These are phyloP conservation scores for Synergus itoensis DNA, from an alignment of 2,888 invertebrate genomes.

Conservation along the genomic window DNA sequence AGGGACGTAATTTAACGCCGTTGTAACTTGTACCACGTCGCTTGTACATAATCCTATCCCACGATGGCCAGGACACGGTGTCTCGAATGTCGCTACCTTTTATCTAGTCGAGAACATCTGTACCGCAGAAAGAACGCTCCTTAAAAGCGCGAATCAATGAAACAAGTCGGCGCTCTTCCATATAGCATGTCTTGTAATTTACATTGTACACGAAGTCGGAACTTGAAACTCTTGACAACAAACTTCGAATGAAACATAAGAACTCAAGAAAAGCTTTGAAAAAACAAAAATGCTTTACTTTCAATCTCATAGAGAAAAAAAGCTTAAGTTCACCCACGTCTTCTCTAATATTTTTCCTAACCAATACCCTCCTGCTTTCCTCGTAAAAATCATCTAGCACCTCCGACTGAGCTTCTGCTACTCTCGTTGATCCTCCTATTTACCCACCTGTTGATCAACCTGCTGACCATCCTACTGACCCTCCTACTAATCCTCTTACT, in stretches of 20 bases:
- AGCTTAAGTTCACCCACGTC: no score
- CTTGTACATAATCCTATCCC: slow-evolving; percentile 8
- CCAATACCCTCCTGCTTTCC: no score
- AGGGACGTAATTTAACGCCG: slow-evolving; percentile 9
- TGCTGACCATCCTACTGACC: no score
- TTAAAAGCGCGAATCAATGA: slow-evolving; percentile 41
- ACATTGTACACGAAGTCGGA: slow-evolving; percentile 24
- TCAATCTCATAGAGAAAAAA: not conserved
- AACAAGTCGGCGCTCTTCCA: slow-evolving; percentile 21
- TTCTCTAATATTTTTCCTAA: no score
- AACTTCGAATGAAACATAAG: slow-evolving; percentile 23
- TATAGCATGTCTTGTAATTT: slow-evolving; percentile 33
- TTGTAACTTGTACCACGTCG: slow-evolving; percentile 18
- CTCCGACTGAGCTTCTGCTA: no score
- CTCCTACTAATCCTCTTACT: no score
- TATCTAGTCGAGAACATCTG: slow-evolving; percentile 40
- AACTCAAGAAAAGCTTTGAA: not conserved
- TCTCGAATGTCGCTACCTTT: slow-evolving; percentile 40
- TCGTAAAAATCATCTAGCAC: no score
- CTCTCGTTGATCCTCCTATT: no score
- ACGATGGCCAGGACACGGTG: slow-evolving; percentile 38
- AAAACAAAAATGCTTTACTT: slow-evolving; percentile 5
- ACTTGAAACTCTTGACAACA: slow-evolving; percentile 23
- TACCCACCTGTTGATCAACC: no score
- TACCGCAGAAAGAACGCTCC: slow-evolving; percentile 40